Base-by-base conservation (phyloP, 2,888 invertebrate genomes). In the Charanyca ferruginea region DNA sequence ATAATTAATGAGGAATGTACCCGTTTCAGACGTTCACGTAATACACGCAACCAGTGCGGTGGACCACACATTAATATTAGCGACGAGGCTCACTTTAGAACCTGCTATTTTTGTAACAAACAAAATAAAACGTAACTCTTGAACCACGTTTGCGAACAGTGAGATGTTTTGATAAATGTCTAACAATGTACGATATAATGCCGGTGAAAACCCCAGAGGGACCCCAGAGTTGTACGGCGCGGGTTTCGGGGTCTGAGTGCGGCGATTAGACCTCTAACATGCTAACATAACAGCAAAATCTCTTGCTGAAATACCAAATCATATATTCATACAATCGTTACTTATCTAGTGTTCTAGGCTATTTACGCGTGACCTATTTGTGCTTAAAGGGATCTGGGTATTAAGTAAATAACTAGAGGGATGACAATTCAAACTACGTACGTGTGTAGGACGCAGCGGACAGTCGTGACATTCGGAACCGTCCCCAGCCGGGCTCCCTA, bases 11-110 rank as follows among this genome's bases (percentile, higher is more conserved):
- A 73, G 59, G n/a, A 62, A 76, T 73, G 66, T 79, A 67, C 63
- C 51, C 63, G 32, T 66, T 61, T 79, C 70, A 75, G 75, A 83
- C 72, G 61, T 79, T 77, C 64, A 74, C 67, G 72, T 79, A 81
- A 78, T 67, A 78, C 84, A 85, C 79, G 73, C 80, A 83, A 81
- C 77, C 79, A 77, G 53, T 61, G 74, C 54, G 83, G 73, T 77
- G 59, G 61, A 77, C 80, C 80, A 79, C 68, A 79, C 83, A 87
- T 87, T 86, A 82, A 84, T 86, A 85, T 85, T 73, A 65, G 32
- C 25, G 22, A 25, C 57, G 18, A 51, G n/a, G n/a, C 48, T 66
- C 49, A 44, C 41, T 64, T 49, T 49, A 51, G 51, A 48, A 47
- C 25, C 28, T 44, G 42, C 35, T 76, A 76, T 76, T 78, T 70